Conservation (phyloP, 1,140 invertebrate species). For the Idris sp. region DNA sequence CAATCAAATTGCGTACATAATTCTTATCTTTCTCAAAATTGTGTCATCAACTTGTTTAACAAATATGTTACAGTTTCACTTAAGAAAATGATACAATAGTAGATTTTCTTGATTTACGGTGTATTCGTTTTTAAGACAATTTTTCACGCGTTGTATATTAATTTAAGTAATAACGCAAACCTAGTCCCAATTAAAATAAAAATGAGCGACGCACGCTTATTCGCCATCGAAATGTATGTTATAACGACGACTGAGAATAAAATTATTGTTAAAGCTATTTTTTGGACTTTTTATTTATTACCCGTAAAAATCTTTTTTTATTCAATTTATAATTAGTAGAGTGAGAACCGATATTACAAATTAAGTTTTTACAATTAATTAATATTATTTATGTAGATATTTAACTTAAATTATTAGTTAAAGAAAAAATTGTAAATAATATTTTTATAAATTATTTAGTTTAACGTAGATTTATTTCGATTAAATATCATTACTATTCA, state of each 20-base stretch:
- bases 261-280: conserved; percentile 69
- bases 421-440: too few relatives aligned
- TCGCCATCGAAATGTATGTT: conserved; percentile 70
- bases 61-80: conserved; percentile 2
- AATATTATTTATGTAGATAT: too few relatives aligned
- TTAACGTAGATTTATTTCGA: too few relatives aligned
- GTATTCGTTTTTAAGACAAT: conserved; percentile 28
- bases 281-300: too few relatives aligned
- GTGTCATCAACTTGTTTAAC: conserved; percentile 5
- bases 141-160: conserved; percentile 64
- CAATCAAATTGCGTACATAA: conserved; percentile 26
- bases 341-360: too few relatives aligned
- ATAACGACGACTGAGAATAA: conserved; percentile 70
- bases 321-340: too few relatives aligned
- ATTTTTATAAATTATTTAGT: too few relatives aligned
- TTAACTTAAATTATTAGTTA: too few relatives aligned
- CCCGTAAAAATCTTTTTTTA: too few relatives aligned
- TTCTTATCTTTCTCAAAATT: conserved; percentile 20
- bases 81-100: conserved; percentile 9
- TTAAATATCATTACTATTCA: too few relatives aligned
- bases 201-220: conserved; percentile 64
- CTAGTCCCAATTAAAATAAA: conserved; percentile 71
- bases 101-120: conserved; percentile 22
- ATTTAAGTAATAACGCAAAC: conserved; percentile 68
- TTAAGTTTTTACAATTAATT: too few relatives aligned